Evolutionary conservation across 2,888 invertebrate genomes (phyloP), one percentile per base, ranked within the genome.

Genomic region (Drosophila borborema): DNA sequence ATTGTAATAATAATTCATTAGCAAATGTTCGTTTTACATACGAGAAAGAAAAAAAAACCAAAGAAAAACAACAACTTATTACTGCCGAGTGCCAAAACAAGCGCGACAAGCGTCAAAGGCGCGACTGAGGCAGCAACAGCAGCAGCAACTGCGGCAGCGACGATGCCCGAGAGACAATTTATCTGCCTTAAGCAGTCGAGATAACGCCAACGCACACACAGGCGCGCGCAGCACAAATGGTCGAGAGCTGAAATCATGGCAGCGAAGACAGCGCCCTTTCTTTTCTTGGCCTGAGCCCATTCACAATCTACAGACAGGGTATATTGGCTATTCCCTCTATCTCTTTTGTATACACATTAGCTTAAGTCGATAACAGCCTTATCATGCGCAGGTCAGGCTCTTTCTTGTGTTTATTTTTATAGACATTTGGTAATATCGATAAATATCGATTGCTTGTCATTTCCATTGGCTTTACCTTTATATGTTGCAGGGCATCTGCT

Each of bases 1-100:
- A 80, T 74, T 90, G 89, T 89, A 89, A 89, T 90, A 78, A 90
- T 86, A 77, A 86, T 84, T 91, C 89, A 90, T 91, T 86, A 82
- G 80, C 73, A 80, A 79, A 80, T 82, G 77, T 72, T 80, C 46
- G 64, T 76, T 53, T 66, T 61, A 64, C 72, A 62, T 49, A 60
- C 34, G 23, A 49, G 51, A 58, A 83, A 36, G 38, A 23, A n/a
- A 62, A 60, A 28, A 28, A 69, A 64, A 16, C 5, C 40, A 16
- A 20, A 60, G 40, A 34, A 34, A 43, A 36, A 16, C 45, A 45
- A 58, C 9, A 46, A 28, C 48, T 55, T 65, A 64, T 73, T 71
- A 73, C 66, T 66, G 71, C 70, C 69, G 68, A 72, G 59, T 61
- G 70, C 62, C 65, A 78, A 72, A 66, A 67, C 63, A 67, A 48